phyloP scores from a whole-genome alignment of 2,888 invertebrate genomes.

The Biston stratarius region DNA sequence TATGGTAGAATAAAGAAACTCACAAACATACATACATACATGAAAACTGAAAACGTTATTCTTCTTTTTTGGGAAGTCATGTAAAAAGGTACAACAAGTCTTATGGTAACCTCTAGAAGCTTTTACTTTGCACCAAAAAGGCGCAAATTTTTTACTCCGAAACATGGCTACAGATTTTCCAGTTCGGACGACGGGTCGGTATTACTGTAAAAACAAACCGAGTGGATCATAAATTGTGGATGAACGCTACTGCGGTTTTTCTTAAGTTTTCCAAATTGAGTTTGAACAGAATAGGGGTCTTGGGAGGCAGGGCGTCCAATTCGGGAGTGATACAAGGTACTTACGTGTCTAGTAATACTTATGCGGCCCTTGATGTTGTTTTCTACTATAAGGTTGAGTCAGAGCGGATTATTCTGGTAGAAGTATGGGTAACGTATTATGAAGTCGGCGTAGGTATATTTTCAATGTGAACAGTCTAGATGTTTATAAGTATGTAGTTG shows the following conservation, averaged over 20 bases:
- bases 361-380: constrained; percentile 4
- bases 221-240: constrained; percentile 72
- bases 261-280: constrained; percentile 72
- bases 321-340: constrained; percentile 23
- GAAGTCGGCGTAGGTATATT: too few species aligned
- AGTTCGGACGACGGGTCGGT: constrained; percentile 63
- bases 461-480: too few species aligned
- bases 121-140: constrained; percentile 28
- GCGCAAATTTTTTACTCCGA: constrained; percentile 62
- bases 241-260: constrained; percentile 62
- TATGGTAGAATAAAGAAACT: too few species aligned
- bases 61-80: too few species aligned
- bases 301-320: constrained; percentile 31
- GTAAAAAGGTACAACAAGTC: background rate
- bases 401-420: background rate
- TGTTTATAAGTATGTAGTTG: background rate
- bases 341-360: constrained; percentile 4
- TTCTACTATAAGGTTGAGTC: background rate
- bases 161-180: constrained; percentile 69
- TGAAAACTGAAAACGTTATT: too few species aligned
- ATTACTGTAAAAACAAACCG: constrained; percentile 73
- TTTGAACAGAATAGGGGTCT: constrained; percentile 55
- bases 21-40: too few species aligned
- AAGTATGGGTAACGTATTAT: background rate
- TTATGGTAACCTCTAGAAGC: background rate